Conservation (phyloP, 2,113 vertebrate genomes). For the Xiphorhynchus elegans region DNA sequence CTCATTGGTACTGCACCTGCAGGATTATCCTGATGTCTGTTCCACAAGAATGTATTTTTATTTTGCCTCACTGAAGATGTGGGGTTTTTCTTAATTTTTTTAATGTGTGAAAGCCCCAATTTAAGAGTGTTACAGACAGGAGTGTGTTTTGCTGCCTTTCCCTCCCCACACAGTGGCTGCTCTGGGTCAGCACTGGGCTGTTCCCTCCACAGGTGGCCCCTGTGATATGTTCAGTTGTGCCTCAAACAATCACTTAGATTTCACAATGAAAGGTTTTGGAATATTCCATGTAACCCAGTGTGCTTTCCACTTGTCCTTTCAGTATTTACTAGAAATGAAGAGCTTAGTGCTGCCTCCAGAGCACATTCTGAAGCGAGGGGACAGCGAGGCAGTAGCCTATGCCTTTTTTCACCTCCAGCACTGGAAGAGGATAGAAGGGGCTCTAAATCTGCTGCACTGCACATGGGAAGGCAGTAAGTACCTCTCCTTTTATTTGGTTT, state of each 20-base stretch:
- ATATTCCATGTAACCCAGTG: not conserved
- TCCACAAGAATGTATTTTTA: not conserved
- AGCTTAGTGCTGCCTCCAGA: conserved; percentile 98
- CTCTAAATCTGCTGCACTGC: conserved; percentile 94
- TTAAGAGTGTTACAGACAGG: not conserved
- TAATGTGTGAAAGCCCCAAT: not conserved
- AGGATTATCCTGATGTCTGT: not conserved
- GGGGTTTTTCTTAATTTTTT: not conserved
- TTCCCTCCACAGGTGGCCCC: not conserved
- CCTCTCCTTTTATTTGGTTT: not conserved
- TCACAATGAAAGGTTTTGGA: not conserved
- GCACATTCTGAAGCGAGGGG: conserved; percentile 96
- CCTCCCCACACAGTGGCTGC: not conserved
- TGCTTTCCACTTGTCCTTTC: conserved; percentile 26
- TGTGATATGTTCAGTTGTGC: rapidly evolving
- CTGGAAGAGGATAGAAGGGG: conserved; percentile 98
- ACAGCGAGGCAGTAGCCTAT: conserved; percentile 97
- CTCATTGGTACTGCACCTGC: not conserved
- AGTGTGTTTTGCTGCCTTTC: not conserved
- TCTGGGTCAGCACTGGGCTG: not conserved
- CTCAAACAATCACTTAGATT: not conserved
- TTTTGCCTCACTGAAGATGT: not conserved
- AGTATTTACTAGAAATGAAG: conserved; percentile 99
- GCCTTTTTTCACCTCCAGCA: conserved; percentile 99
- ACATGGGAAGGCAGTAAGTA: conserved; percentile 99